Evolutionary conservation across 2,797 vertebrate species (phyloP).

Genomic region (Myotis findleyi): DNA sequence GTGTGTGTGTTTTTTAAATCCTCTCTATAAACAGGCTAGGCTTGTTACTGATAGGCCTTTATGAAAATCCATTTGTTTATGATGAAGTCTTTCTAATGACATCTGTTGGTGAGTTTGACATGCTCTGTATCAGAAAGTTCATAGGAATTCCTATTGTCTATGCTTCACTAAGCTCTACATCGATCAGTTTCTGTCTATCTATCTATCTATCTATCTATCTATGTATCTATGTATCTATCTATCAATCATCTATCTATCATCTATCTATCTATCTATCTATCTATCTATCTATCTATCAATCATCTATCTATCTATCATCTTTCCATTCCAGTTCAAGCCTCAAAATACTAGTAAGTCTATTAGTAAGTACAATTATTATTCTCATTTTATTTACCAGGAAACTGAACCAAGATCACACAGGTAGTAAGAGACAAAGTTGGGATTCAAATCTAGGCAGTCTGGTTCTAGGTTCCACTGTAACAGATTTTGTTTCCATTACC

Average conservation of each 20-base stretch:
- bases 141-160: neutral
- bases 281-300: too few species aligned
- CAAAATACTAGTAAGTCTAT: neutral
- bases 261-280: neutral
- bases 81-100: neutral
- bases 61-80: neutral
- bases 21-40: neutral
- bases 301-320: too few species aligned
- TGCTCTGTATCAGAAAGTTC: neutral
- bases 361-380: neutral
- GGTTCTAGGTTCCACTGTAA: neutral
- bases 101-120: neutral
- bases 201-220: too few species aligned
- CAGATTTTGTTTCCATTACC: neutral
- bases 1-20: neutral
- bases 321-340: neutral
- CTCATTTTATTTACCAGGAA: slow-evolving; percentile 23
- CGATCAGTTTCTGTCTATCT: neutral
- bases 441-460: neutral
- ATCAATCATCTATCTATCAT: neutral
- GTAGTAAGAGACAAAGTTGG: neutral
- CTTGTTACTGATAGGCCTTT: neutral
- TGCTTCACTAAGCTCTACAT: neutral
- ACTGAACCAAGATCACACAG: neutral
- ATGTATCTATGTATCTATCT: too few species aligned